Base-by-base conservation (phyloP, 1,140 invertebrate genomes). In the Sycophaga agraensis region DNA sequence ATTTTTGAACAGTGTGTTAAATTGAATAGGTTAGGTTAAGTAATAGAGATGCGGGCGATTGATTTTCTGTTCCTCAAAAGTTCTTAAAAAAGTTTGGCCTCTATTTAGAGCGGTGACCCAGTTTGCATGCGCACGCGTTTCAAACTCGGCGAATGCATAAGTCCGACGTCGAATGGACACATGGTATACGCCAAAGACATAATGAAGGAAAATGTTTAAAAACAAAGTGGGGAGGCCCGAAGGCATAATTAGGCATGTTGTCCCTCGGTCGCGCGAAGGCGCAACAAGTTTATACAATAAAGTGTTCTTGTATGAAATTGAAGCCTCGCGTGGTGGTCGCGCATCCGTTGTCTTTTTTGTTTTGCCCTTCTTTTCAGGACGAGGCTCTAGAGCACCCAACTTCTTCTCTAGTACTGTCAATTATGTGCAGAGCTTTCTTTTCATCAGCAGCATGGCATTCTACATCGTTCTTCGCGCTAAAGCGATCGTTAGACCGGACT, bases 241-340 rank as follows among this genome's bases (percentile, higher is more conserved):
- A 22, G 45, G 19, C 48, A 53, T 50, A 59, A 64, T 64, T 65
- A 59, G 63, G 45, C 34, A 46, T 37, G 54, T 53, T 35, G 34
- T 40, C 35, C 51, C 21, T n/a, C 11, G n/a, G 17, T 51, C 7
- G 37, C 9, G 16, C n/a, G 34, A 37, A 17, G 31, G 26, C 46
- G 65, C 61, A 66, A 66, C 65, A 66, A 66, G 60, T 66, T 53
- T 60, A 66, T 53, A 58, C 28, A 63, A 66, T 45, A 45, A 59
- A 64, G 61, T 59, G 59, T 61, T 48, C 64, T 65, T 59, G 45
- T 31, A 31, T 31, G 17, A 62, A 65, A 65, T 65, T 65, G 64
- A 61, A 61, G 59, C 42, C 24, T 61, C 58, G 39, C 22, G 12
- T 31, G 34, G 31, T 35, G 37, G 34, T 37, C 31, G 37, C 19